Conservation (phyloP, 2,113 vertebrate genomes). For the Haplotaxodon microlepis region DNA sequence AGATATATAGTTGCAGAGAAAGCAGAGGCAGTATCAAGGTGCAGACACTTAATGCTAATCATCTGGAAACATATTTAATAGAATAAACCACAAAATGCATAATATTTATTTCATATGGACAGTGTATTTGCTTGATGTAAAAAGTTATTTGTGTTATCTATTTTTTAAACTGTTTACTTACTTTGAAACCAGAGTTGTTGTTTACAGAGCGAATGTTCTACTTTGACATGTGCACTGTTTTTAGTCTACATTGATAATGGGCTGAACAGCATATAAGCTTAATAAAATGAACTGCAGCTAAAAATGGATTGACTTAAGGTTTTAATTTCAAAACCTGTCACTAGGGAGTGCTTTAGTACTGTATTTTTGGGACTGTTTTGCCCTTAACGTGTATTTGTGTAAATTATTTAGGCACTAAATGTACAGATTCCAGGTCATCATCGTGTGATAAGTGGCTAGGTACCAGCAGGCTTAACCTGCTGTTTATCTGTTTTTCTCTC, state of each 20-base stretch:
- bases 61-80: not conserved
- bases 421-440: not conserved
- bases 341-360: conserved; percentile 43
- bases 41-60: not conserved
- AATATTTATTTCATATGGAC: not conserved
- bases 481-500: not conserved
- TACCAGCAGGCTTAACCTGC: not conserved
- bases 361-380: not conserved
- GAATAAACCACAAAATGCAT: not conserved
- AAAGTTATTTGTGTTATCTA: not conserved
- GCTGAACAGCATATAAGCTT: fast-evolving
- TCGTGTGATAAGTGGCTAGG: not conserved
- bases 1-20: not conserved
- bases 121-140: not conserved
- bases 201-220: not conserved
- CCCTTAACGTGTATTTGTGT: not conserved
- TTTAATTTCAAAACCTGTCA: not conserved
- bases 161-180: not conserved
- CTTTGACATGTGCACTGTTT: not conserved
- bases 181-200: not conserved
- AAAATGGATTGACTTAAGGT: not conserved
- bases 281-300: not conserved
- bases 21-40: not conserved
- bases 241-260: not conserved
- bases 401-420: not conserved